Conservation (phyloP, 2,797 vertebrate species). For the Aplochiton taeniatus region DNA sequence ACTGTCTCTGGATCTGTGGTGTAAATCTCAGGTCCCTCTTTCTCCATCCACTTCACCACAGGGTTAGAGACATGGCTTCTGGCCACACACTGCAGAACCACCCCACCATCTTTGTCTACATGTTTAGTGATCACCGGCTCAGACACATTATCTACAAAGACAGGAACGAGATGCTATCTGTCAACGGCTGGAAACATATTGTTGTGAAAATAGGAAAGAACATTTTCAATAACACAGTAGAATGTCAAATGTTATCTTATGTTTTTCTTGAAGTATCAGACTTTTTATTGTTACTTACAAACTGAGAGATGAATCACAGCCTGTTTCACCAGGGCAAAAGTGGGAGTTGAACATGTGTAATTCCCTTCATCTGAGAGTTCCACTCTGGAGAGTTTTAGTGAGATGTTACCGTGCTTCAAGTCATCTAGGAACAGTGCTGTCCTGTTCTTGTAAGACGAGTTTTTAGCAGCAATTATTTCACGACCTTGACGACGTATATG, state of each 20-base stretch:
- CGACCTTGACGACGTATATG: not conserved
- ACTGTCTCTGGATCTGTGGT: not conserved
- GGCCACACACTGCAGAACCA: conserved; percentile 21
- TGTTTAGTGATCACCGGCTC: conserved; percentile 13
- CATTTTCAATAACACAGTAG: no score
- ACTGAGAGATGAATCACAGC: no score
- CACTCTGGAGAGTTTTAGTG: conserved; percentile 33
- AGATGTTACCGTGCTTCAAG: conserved; percentile 39
- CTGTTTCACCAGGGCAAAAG: not conserved
- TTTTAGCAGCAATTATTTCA: not conserved
- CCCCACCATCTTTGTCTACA: conserved; percentile 9
- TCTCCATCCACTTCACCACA: conserved; percentile 13
- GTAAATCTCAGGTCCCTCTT: not conserved
- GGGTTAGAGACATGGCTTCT: conserved; percentile 17
- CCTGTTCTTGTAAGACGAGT: conserved; percentile 25
- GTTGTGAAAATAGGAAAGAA: no score
- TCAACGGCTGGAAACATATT: no score
- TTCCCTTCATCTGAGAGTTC: conserved; percentile 37
- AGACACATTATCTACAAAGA: conserved; percentile 12
- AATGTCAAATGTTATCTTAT: no score
- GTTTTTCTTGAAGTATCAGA: no score
- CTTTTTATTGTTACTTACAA: no score
- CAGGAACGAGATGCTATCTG: no score
- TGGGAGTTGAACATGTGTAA: conserved; percentile 41
- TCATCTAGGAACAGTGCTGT: conserved; percentile 30